Conservation (phyloP, 2,797 vertebrate species). For the Mormyrops boulengeri region DNA sequence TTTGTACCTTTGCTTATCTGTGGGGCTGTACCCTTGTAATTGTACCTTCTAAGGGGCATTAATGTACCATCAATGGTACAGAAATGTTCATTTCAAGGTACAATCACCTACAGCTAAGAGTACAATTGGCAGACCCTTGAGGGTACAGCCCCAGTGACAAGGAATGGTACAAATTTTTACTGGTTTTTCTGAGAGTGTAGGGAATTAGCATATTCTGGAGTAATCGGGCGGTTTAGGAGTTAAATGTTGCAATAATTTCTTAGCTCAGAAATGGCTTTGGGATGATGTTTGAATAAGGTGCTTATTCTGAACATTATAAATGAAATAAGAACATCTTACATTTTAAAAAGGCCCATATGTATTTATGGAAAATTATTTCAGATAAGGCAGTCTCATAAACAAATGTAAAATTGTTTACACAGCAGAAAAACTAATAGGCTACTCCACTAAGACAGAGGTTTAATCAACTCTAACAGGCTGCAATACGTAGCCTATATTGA, state of each 20-base stretch:
- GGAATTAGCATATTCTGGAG: neutral
- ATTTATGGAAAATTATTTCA: neutral
- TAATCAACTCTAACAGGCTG: neutral
- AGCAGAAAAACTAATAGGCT: neutral
- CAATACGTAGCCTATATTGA: neutral
- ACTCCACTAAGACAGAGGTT: neutral
- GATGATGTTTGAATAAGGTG: neutral
- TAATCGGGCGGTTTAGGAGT: neutral
- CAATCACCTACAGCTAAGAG: neutral
- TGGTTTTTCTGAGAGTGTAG: neutral
- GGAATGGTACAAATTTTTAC: neutral
- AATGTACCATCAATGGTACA: neutral
- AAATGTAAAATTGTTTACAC: neutral
- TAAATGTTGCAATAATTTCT: neutral
- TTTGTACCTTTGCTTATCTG: neutral
- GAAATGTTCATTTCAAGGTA: neutral
- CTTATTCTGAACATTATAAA: neutral
- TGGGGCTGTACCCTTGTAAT: neutral
- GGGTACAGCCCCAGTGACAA: neutral
- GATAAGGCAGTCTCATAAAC: neutral
- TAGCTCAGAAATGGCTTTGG: neutral
- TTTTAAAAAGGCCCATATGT: neutral
- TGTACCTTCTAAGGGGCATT: too few species aligned
- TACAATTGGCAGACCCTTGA: neutral
- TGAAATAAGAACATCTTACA: neutral